Evolutionary conservation across 1,140 invertebrate genomes (phyloP), one percentile per base, ranked within the genome.

Genomic region (Diabrotica virgifera): DNA sequence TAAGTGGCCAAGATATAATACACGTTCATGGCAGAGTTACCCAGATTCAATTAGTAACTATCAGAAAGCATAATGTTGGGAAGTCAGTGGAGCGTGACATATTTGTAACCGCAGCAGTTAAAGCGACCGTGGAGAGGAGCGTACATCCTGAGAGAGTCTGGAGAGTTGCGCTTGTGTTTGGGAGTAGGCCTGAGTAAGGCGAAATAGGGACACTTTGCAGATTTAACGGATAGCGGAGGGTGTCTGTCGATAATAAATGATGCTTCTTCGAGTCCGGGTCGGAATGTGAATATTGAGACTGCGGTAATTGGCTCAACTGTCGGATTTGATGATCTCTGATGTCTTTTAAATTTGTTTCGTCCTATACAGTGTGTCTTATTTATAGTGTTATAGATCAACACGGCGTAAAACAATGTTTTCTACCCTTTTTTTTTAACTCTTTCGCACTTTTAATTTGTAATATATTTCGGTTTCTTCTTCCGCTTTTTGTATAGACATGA

Each of bases 121-220:
- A 46, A 46, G 8, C 40, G 40, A 46, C 40, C 40, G 40, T 46
- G 40, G 40, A 46, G 40, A 46, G 5, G 8, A 46, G 8, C 40
- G 40, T 46, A 46, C 40, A 46, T 46, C n/a, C 40, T 46, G 24
- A 24, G 24, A 46, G 40, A 46, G n/a, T n/a, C 8, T 46, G n/a
- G 40, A 46, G 40, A n/a, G 40, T 46, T 46, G n/a, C 40, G 40
- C 40, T 46, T 46, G n/a, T 46, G 40, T 46, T 46, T 10, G 40
- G 40, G 8, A 46, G 40, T 46, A 46, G 40, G 40, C 40, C 40
- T 46, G 40, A 46, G 40, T 46, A 46, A 46, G 40, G 8, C 40
- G 40, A 46, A 46, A 46, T n/a, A n/a, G 40, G 40, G 40, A 46
- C 40, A 46, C 40, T 46, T 46, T 46, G n/a, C 40, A 46, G 40